Base-by-base conservation (phyloP, 1,140 invertebrate genomes). In the Vollenhovia emeryi region DNA sequence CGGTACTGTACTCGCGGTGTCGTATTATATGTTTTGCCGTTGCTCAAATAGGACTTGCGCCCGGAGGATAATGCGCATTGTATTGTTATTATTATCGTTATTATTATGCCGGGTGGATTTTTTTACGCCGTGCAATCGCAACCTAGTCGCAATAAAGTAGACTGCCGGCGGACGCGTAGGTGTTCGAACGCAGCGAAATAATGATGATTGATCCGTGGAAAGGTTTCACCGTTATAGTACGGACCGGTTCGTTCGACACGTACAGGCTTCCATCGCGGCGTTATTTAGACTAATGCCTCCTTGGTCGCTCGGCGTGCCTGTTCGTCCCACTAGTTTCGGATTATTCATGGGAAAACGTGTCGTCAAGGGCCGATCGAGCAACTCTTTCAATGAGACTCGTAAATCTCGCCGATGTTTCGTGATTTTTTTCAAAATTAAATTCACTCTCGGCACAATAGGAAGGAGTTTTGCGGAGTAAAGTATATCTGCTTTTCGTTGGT, bases 141-240 rank as follows among this genome's bases (percentile, higher is more conserved):
- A 68, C 45, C 24, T n/a, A 64, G 50, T 50, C 62, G 80, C 80
- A 76, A 83, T 84, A 73, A 84, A 87, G 71, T 80, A 84, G 66
- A 71, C 45, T 76, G 76, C 59, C 75, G 27, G 52, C 43, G 64
- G 33, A 57, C 85, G 86, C 91, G 91, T 91, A 90, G 91, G 91
- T 91, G 91, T 90, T 80, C 91, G 88, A 92, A 87, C 87, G 88
- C 69, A 79, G 89, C 87, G 68, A 91, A 92, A 92, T 92, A 92
- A 92, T 90, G 91, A 92, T 92, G 91, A 92, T 91, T 90, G 91
- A 92, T 91, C 87, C 89, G 84, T 85, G 45, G 87, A 90, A 89
- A 91, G 85, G 86, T 79, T 90, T 92, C 89, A 87, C 90, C 90
- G 87, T 92, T 91, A 90, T 33, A 91, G 88, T 86, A 87, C 90